Conservation (phyloP, 2,888 invertebrate species). For the Calliphora vomitoria region DNA sequence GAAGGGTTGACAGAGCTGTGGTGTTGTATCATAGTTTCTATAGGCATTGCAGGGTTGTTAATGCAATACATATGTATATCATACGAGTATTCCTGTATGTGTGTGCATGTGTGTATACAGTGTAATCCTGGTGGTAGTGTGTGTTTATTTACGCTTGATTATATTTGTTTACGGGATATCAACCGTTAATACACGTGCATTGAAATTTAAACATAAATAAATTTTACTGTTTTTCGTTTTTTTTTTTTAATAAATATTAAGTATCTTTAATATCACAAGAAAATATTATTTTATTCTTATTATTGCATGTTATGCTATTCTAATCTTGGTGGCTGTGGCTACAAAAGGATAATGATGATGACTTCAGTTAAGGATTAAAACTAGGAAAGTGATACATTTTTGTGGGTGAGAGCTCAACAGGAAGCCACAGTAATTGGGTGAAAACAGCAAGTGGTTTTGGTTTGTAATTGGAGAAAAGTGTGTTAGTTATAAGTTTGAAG, state of each 20-base stretch:
- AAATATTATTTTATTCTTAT: conserved; percentile 11
- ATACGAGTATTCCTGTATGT: conserved; percentile 12
- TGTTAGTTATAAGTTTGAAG: not conserved
- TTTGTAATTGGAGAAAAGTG: not conserved
- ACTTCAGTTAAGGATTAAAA: not conserved
- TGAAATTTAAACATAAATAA: conserved; percentile 50
- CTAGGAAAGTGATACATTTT: not conserved
- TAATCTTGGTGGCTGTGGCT: conserved; percentile 3
- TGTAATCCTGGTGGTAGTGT: conserved; percentile 4
- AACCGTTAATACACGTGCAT: conserved; percentile 62
- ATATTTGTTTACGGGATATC: conserved; percentile 57
- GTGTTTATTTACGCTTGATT: conserved; percentile 59
- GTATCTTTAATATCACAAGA: conserved; percentile 13
- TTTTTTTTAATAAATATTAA: not conserved
- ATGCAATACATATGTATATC: not conserved
- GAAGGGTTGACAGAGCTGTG: not conserved
- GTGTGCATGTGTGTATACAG: not conserved
- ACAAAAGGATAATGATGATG: not conserved
- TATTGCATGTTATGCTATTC: not conserved
- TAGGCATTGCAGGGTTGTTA: not conserved
- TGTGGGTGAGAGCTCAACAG: conserved; percentile 9
- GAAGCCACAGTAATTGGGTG: not conserved
- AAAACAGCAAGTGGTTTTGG: conserved; percentile 21
- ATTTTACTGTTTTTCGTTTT: not conserved
- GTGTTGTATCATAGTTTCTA: not conserved